phyloP scores from a whole-genome alignment of 2,888 invertebrate genomes.

The Noctua janthe region DNA sequence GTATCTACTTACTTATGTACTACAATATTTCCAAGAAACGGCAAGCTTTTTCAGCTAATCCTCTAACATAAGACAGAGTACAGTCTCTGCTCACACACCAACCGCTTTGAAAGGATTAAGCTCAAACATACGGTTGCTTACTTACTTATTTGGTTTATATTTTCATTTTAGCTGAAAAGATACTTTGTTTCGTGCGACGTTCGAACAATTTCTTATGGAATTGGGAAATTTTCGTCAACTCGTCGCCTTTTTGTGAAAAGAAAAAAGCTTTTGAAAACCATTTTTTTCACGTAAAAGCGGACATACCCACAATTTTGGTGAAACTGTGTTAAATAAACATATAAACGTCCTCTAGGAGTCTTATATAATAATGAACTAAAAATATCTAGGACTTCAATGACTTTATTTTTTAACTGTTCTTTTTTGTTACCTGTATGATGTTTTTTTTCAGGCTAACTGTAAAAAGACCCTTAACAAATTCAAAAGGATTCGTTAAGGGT shows the following conservation, averaged over 20 bases:
- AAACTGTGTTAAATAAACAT: neutral
- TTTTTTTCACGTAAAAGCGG: neutral
- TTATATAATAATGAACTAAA: too few relatives aligned
- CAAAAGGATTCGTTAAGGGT: too few relatives aligned
- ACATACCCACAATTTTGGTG: neutral
- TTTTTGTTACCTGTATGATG: too few relatives aligned
- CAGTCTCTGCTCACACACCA: neutral
- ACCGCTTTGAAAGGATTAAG: conserved; percentile 19
- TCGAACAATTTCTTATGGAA: neutral
- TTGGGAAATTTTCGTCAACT: neutral
- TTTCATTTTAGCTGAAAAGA: neutral
- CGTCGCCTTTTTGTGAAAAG: neutral
- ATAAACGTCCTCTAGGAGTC: too few relatives aligned
- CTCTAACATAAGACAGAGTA: conserved; percentile 8
- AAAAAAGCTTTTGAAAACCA: neutral
- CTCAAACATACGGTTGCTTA: neutral
- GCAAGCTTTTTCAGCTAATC: conserved; percentile 5
- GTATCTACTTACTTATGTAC: neutral
- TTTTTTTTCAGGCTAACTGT: too few relatives aligned
- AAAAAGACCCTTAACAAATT: too few relatives aligned
- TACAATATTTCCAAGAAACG: neutral
- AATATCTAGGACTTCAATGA: too few relatives aligned
- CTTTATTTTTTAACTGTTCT: too few relatives aligned
- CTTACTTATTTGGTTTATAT: neutral
- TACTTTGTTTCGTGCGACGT: neutral